Evolutionary conservation across 2,888 invertebrate genomes (phyloP).

Genomic region (Apomyelois bistriatella): DNA sequence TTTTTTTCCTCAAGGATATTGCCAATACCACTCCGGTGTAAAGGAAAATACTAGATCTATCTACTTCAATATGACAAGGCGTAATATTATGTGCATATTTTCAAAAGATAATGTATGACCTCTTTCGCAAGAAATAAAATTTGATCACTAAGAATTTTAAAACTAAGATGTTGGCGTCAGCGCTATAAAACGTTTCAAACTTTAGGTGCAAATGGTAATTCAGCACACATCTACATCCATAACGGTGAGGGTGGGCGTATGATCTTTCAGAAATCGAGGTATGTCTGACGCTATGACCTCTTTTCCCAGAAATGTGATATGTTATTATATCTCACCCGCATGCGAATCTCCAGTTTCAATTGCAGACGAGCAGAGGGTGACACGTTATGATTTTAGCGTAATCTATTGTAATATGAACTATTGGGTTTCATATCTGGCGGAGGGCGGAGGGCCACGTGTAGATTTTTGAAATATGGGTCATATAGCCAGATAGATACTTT

Average conservation of each 20-base stretch:
- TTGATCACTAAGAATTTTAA: neutral
- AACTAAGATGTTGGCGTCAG: neutral
- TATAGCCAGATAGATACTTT: neutral
- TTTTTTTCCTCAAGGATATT: neutral
- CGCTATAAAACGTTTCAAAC: neutral
- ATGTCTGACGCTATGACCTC: constrained; percentile 2
- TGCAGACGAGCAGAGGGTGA: neutral
- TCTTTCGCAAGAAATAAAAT: neutral
- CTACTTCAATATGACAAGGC: neutral
- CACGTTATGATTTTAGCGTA: neutral
- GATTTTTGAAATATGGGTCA: neutral
- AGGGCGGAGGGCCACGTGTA: neutral
- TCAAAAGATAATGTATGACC: neutral
- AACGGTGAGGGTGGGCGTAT: neutral
- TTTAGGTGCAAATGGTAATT: neutral
- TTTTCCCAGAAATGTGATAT: constrained; percentile 6
- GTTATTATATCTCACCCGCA: constrained; percentile 1
- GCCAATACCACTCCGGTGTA: neutral
- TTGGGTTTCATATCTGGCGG: neutral
- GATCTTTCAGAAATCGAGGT: neutral
- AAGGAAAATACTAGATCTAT: neutral
- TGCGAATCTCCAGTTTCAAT: constrained; percentile 9
- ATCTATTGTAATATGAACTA: constrained; percentile 10
- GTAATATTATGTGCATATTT: no score
- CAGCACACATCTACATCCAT: neutral